phyloP scores from a whole-genome alignment of 2,113 vertebrate genomes.

The Ctenodactylus gundi region DNA sequence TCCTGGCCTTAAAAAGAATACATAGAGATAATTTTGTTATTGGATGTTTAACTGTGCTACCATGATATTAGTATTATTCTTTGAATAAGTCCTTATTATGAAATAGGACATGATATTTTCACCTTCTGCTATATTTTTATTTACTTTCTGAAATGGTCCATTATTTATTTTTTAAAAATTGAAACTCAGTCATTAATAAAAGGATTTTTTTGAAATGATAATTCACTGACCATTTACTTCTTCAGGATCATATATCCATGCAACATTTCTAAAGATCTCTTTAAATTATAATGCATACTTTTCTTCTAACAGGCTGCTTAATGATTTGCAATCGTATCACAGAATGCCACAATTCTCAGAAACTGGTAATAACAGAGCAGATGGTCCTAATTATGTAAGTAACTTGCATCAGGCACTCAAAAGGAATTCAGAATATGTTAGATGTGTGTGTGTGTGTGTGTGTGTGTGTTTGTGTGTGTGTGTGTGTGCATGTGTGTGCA shows the following conservation, averaged over 20 bases:
- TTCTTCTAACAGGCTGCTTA: constrained; percentile 55
- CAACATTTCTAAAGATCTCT: neutral
- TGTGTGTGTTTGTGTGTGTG: neutral
- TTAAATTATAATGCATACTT: neutral
- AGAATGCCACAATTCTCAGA: constrained; percentile 56
- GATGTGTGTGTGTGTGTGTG: neutral
- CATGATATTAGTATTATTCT: neutral
- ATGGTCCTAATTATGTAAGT: constrained; percentile 72
- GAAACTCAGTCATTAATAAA: neutral
- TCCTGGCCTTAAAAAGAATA: neutral
- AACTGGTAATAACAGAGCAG: constrained; percentile 66
- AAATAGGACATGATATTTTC: neutral
- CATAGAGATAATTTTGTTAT: neutral
- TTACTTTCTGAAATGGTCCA: neutral
- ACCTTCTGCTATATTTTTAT: neutral
- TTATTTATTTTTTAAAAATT: neutral
- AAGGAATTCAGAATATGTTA: constrained; percentile 60
- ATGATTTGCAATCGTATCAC: constrained; percentile 55
- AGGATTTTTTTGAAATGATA: constrained; percentile 2
- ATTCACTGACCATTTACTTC: neutral
- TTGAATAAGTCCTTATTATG: neutral
- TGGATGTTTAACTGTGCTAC: neutral
- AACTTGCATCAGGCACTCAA: constrained; percentile 64
- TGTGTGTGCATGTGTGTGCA: neutral
- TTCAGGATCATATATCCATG: neutral